Evolutionary conservation across 2,113 vertebrate genomes (phyloP), one percentile per base, ranked within the genome.

Genomic region (Pelvicachromis taeniatus): DNA sequence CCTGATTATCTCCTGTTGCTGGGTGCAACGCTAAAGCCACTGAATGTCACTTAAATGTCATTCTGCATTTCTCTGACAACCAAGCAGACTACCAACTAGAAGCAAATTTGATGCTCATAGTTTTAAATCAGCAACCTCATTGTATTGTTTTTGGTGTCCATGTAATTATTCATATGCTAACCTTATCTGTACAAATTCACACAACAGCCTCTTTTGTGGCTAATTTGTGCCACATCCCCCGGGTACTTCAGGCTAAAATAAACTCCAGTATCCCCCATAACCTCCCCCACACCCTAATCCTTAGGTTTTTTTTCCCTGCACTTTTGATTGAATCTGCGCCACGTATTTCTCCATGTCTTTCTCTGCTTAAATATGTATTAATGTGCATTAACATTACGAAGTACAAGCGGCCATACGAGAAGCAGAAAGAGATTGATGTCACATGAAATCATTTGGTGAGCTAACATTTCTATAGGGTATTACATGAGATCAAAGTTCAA

Each of bases 221-320:
- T 48, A 91, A 85, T 88, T 87, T 87, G 75, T 88, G 83, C 68
- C 50, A 45, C 42, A 73, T 84, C 77, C 82, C 59, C 10, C 1
- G 4, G 75, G 63, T 89, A 77, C 61, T 87, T 91, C 11, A 56
- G 58, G 79, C 91, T 88, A 83, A 87, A 92, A 89, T 82, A 87
- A 91, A 86, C 84, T 33, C 45, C 50, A 81, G 33, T 81, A 84
- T 86, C 80, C 50, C 50, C 84, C 61, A n/a, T 81, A 82, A 81
- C 87, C 88, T 88, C 90, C 90, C 53, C 87, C 85, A 87, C 78
- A 85, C 17, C 48, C 33, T 84, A 84, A 92, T 87, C 81, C 78
- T 5, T 17, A 75, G 80, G 50, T 82, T 55, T 79, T 79, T 17
- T 2, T 84, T 82, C 26, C 82, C 59, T 63, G 29, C 77, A 81